Evolutionary conservation across 92 coral and sea anemone species (phyloP), one percentile per base, ranked within the genome.

Genomic region (Micromussa lordhowensis): DNA sequence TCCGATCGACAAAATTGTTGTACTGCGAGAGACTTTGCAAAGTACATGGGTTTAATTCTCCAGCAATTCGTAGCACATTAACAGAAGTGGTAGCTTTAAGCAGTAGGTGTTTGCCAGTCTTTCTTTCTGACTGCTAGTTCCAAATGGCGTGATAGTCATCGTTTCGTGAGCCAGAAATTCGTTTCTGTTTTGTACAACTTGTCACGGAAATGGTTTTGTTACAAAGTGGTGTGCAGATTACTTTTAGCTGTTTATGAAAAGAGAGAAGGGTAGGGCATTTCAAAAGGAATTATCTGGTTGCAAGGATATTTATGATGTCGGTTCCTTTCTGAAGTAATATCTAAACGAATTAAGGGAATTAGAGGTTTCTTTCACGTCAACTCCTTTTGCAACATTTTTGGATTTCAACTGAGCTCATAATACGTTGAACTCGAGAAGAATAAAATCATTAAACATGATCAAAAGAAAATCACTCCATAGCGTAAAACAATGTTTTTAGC

Each of bases 181-280:
- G 44, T 63, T 55, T 80, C 83, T 80, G 83, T 36, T 83, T 71
- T 83, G 11, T 83, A 17, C 87, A 55, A 83, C 85, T 36, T 63
- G 36, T 64, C 57, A 63, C 85, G 85, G 85, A 81, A 81, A 64
- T 81, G 85, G 85, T n/a, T 81, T 26, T 61, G 53, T 61, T 81
- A 61, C 35, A 34, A 36, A 61, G 36, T 81, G 85, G 75, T 28
- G 64, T 54, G 51, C 51, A 44, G 54, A 30, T 80, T 34, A 58
- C 83, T 21, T 24, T 34, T 36, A 36, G 78, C 78, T 34, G 78
- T 34, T 53, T 38, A 17, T 73, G 53, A 34, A 49, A 4, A 19
- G 61, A 2, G 61, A 55, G 61, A 19, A 55, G 61, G 22, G 73
- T 30, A 68, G 78, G 15, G 53, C 26, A 73, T 38, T 38, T 36